Evolutionary conservation across 2,888 invertebrate genomes (phyloP), one percentile per base, ranked within the genome.

Genomic region (Phorcus lineatus): DNA sequence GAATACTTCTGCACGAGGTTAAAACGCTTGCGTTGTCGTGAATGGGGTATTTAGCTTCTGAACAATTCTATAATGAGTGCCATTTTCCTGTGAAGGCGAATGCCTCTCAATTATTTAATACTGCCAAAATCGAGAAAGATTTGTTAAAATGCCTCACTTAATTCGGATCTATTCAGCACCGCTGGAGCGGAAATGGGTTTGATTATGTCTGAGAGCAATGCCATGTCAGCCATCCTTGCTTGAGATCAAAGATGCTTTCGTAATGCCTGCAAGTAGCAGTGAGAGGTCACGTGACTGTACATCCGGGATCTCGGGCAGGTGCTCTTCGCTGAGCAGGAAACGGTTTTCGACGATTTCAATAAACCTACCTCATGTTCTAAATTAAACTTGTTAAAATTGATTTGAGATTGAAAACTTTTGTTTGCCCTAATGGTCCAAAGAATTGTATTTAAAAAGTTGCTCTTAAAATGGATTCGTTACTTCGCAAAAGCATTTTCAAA

Each of bases 61-160:
- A 24, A 24, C 16, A 31, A 28, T 24, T 13, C 62, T 22, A 17
- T 62, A 62, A 62, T 62, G 62, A 62, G 62, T 62, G 62, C 24
- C 62, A 24, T 62, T 28, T 62, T 28, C 24, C 28, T 28, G 24
- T 62, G 24, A 31, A 24, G 22, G 62, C 24, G 62, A 62, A 24
- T 28, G 7, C 24, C 24, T 28, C 62, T 62, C 62, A 62, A 62
- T 62, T 62, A 62, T 62, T 62, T 62, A 62, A 62, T 62, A 62
- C 62, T 62, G 62, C 62, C 62, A 62, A 62, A 62, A 62, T 62
- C 62, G 24, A 28, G 28, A 62, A 62, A 62, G 62, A 62, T 62
- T 62, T 62, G 62, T 62, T 62, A 62, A 62, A 62, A 62, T 28
- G 62, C 62, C 28, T 62, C 62, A 31, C 62, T 62, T 62, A 62